Base-by-base conservation (phyloP, 2,113 vertebrate species). In the Neotoma lepida region DNA sequence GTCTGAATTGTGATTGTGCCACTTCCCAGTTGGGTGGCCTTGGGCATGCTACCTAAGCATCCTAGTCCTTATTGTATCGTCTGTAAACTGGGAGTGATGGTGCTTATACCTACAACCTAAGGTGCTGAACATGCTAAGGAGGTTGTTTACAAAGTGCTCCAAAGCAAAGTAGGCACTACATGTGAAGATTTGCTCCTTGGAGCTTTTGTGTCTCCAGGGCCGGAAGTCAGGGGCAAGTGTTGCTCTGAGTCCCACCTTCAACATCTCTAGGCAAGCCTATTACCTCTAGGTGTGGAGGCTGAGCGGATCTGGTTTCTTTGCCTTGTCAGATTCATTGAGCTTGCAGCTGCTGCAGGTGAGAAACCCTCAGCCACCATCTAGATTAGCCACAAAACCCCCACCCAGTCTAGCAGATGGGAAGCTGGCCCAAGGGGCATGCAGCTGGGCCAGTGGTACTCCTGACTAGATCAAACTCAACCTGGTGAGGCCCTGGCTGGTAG, bases 181-280 rank as follows among this genome's bases (percentile, higher is more conserved):
- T 18, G 30, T 17, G 54, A 86, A 85, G 26, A 80, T 56, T 54
- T 61, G 39, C 9, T 74, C 15, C 73, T 68, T 94, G 28, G 33
- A 64, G 26, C 17, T 85, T 64, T 46, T 41, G 6, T 61, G 70
- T 92, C 26, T 89, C 35, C 41, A 26, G 56, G 77, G n/a, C 39
- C 81, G 49, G 15, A 74, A 9, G 33, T 49, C n/a, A 66, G 5
- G 56, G 44, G 33, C 20, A 82, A 81, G 51, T 68, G 35, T 63
- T 94, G 22, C n/a, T 95, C 70, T 63, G n/a, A 87, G 74, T 58
- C 30, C 30, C 90, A 89, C 41, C 76, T 85, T 51, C 28, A 44
- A 68, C 4, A 26, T 49, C 64, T 39, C 22, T 51, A 80, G 81
- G 88, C 30, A 91, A 89, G 71, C 24, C 3, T 56, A 77, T 46